Conservation (phyloP, 2,797 vertebrate species). For the Microcaecilia unicolor region DNA sequence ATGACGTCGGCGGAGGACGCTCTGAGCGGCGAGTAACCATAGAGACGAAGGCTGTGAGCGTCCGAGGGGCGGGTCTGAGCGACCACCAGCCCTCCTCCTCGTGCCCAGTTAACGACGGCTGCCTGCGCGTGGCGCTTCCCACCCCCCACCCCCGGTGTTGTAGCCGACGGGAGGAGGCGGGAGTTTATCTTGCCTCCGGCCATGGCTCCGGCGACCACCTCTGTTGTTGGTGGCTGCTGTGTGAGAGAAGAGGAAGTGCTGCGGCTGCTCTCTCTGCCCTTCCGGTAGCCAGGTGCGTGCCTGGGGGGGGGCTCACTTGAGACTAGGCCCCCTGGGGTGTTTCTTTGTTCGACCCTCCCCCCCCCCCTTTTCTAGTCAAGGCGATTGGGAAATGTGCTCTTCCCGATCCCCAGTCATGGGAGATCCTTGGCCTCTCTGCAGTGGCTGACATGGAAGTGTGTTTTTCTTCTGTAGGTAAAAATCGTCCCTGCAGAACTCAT, state of each 20-base stretch:
- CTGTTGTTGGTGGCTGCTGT: too few species aligned
- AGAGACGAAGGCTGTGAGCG: too few species aligned
- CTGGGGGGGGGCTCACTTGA: too few species aligned
- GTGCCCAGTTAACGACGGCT: background rate
- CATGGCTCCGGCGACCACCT: background rate
- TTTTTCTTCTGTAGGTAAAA: slow-evolving; percentile 19
- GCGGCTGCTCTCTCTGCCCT: too few species aligned
- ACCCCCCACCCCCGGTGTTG: too few species aligned
- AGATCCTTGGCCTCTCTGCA: too few species aligned
- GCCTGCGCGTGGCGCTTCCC: background rate
- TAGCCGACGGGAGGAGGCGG: background rate
- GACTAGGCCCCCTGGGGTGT: too few species aligned
- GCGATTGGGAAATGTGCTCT: background rate
- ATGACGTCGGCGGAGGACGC: too few species aligned
- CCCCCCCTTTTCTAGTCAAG: background rate
- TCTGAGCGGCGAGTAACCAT: background rate
- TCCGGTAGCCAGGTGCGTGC: too few species aligned
- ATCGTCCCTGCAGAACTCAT: slow-evolving; percentile 28
- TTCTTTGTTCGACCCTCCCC: background rate
- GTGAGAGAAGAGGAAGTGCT: too few species aligned
- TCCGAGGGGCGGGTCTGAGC: background rate
- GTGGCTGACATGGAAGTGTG: background rate
- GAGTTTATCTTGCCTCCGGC: background rate
- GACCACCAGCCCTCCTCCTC: background rate
- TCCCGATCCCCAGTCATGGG: background rate